phyloP scores from a whole-genome alignment of 2,888 invertebrate genomes.

The Sthenelais limicola region DNA sequence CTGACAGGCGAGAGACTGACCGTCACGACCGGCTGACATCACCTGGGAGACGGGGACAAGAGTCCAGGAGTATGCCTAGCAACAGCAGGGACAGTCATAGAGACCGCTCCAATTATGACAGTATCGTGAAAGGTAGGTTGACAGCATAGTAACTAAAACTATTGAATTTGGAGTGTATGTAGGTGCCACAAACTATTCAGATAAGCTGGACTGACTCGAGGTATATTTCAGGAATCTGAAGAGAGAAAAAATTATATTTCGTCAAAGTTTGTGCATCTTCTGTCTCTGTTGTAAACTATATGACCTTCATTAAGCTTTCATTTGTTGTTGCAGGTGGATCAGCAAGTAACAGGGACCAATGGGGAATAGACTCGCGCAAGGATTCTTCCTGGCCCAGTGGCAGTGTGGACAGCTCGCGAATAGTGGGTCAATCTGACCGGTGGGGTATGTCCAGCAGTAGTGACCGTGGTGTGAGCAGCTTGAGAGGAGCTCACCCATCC shows the following conservation, averaged over 20 bases:
- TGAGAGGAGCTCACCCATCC: slow-evolving; percentile 17
- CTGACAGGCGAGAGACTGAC: slow-evolving; percentile 24
- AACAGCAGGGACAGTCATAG: slow-evolving; percentile 38
- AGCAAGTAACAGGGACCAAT: slow-evolving; percentile 24
- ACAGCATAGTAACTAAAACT: no score
- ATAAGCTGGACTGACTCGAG: no score
- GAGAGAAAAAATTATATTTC: no score
- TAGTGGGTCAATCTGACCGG: slow-evolving; percentile 30
- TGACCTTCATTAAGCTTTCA: not conserved
- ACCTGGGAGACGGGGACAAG: slow-evolving; percentile 38
- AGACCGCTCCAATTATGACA: slow-evolving; percentile 11
- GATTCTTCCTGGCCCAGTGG: not conserved
- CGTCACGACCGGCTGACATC: slow-evolving; percentile 22
- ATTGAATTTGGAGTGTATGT: no score
- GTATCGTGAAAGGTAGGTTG: slow-evolving; percentile 20
- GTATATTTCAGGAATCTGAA: no score
- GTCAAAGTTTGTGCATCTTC: no score
- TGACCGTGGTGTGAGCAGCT: slow-evolving; percentile 5
- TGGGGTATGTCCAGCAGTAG: slow-evolving; percentile 16
- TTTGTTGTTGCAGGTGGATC: slow-evolving; percentile 22
- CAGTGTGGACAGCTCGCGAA: not conserved
- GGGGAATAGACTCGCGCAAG: slow-evolving; percentile 38
- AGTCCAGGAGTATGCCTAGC: slow-evolving; percentile 44
- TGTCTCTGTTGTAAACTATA: no score
- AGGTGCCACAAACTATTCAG: no score